These are phyloP conservation scores for Anoplolepis gracilipes DNA, from an alignment of 1,140 invertebrate genomes.

Conservation along the genomic window DNA sequence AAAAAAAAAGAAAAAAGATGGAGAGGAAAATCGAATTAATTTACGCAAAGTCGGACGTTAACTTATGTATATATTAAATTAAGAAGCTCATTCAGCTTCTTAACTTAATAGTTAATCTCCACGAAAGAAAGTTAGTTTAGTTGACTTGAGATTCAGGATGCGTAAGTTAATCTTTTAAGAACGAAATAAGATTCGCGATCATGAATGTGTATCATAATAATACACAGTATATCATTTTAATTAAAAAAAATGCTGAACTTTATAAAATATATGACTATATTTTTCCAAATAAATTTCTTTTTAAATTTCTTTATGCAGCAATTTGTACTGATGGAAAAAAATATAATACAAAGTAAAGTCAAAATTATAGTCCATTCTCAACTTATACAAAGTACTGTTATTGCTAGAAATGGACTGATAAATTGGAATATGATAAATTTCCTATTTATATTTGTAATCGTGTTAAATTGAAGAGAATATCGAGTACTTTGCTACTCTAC, in stretches of 20 bases:
- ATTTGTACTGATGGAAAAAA: not conserved
- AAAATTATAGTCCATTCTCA: not conserved
- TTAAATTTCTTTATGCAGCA: not conserved
- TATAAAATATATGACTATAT: no score
- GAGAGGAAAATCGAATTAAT: slow-evolving; percentile 40
- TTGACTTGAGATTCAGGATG: not conserved
- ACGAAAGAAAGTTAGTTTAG: slow-evolving; percentile 20
- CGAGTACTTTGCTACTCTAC: slow-evolving; percentile 26
- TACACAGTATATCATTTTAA: not conserved
- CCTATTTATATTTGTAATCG: slow-evolving; percentile 5
- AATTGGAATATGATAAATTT: not conserved
- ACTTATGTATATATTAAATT: not conserved
- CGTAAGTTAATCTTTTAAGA: not conserved
- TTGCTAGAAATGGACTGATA: slow-evolving; percentile 1
- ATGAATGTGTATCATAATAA: not conserved
- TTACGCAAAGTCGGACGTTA: not conserved
- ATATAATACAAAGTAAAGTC: not conserved
- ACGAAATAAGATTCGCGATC: slow-evolving; percentile 1
- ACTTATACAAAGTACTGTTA: not conserved
- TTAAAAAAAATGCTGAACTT: not conserved
- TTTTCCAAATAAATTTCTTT: not conserved
- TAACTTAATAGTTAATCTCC: slow-evolving; percentile 36
- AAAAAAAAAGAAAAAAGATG: not conserved
- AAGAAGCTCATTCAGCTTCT: slow-evolving; percentile 25
- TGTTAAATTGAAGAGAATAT: slow-evolving; percentile 37